Evolutionary conservation across 2,888 invertebrate genomes (phyloP), one percentile per base, ranked within the genome.

Genomic region (Chorisops tibialis): DNA sequence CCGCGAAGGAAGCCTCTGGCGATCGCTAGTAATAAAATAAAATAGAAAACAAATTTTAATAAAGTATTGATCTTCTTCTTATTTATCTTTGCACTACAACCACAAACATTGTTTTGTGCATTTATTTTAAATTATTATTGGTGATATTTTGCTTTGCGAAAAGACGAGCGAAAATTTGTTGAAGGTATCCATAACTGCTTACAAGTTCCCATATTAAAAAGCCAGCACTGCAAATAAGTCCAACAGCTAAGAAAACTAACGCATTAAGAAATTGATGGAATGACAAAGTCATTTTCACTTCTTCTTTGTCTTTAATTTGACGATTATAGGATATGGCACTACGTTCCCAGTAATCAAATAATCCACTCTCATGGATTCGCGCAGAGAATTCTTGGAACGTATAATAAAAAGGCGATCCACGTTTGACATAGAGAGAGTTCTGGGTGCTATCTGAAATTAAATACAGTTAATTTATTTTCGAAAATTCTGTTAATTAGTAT

Each of bases 341-440:
- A 21, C 24, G 19, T 9, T 14, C 12, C 59, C 59, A 59, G 18
- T 48, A 38, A 11, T 7, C n/a, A 16, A 21, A 9, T n/a, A 59
- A 37, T 19, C 59, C 59, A 19, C 19, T 11, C 3, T 35, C 12
- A 14, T 18, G 9, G 1, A 59, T 21, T 37, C 24, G 18, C n/a
- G 21, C 6, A 14, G 38, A n/a, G 2, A 48, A 59, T 38, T 24
- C 30, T 7, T n/a, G 18, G 6, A 47, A 48, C 14, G 59, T 59
- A n/a, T 19, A 9, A n/a, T 45, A 48, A 37, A 48, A 59, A 16
- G 59, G 59, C 48, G 59, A 59, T 18, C 59, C 59, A 19, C 59
- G 35, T 59, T 47, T 48, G 3, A 59, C 48, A 14, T 47, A 59
- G 7, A 24, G n/a, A 12, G 48, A 35, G 14, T 35, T 35, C 9